Evolutionary conservation across 1,140 invertebrate genomes (phyloP).

Genomic region (Ceratina japonica): DNA sequence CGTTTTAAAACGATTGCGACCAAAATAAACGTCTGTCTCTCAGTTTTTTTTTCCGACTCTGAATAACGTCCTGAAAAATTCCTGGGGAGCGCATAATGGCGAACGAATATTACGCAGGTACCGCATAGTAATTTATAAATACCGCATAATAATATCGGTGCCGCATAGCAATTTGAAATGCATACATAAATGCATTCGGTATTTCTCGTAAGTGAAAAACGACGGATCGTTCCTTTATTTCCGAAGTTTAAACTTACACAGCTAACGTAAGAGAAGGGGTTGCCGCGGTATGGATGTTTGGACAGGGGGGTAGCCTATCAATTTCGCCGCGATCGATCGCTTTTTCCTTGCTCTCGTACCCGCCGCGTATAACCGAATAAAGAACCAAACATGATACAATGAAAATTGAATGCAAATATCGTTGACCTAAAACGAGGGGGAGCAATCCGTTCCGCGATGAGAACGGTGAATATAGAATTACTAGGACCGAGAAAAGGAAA

Average conservation of each 20-base stretch:
- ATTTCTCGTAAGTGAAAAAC: too few relatives aligned
- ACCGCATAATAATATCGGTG: too few relatives aligned
- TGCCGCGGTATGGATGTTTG: background rate
- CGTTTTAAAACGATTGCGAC: background rate
- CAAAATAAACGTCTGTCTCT: background rate
- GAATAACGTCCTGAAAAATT: background rate
- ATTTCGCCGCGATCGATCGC: background rate
- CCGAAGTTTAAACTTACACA: too few relatives aligned
- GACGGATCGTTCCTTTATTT: too few relatives aligned
- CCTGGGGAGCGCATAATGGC: too few relatives aligned
- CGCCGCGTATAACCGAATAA: slow-evolving; percentile 6
- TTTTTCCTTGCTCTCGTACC: background rate
- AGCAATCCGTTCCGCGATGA: slow-evolving; percentile 36
- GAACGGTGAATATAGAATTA: slow-evolving; percentile 31
- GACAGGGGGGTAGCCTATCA: background rate
- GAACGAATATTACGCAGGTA: too few relatives aligned
- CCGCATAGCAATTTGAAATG: too few relatives aligned
- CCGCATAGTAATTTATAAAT: too few relatives aligned
- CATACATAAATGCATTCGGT: too few relatives aligned
- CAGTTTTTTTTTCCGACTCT: background rate
- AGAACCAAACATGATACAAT: slow-evolving; percentile 25
- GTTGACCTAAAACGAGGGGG: slow-evolving; percentile 37
- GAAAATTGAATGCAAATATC: slow-evolving; percentile 49
- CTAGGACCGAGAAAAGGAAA: slow-evolving; percentile 8
- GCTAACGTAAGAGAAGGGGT: too few relatives aligned